Percentiles rank a stretch among this genome's conserved stretches.
Conservation (phyloP, 2,113 vertebrate species). For the Petroica traversi region DNA sequence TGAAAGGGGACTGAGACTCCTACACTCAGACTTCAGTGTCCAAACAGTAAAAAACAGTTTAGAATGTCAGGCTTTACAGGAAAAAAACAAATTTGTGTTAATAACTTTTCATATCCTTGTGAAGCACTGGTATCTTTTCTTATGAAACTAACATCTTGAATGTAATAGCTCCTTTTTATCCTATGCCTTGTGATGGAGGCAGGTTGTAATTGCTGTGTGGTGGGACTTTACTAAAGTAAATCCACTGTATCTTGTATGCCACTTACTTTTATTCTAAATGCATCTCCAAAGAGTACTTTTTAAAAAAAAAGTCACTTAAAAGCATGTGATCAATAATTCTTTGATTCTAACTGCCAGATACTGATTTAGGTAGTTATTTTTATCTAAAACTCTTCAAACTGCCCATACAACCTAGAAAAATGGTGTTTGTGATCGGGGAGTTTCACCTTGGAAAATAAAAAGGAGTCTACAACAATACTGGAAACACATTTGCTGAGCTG, state of each 20-base stretch:
- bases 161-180: neutral
- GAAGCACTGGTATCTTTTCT: neutral
- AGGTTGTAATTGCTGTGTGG: neutral
- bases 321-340: slow-evolving; percentile 40
- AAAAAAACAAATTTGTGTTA: neutral
- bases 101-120: neutral
- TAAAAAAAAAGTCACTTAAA: neutral
- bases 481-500: slow-evolving; percentile 56
- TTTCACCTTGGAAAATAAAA: slow-evolving; percentile 54
- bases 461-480: neutral
- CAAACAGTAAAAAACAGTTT: neutral
- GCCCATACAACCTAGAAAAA: neutral
- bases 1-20: neutral
- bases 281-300: slow-evolving; percentile 4
- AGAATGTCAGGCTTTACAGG: neutral
- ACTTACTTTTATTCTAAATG: slow-evolving; percentile 2
- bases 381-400: slow-evolving; percentile 36
- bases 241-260: neutral
- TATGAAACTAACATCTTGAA: neutral
- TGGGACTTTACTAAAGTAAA: neutral
- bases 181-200: neutral
- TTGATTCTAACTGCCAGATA: slow-evolving; percentile 16
- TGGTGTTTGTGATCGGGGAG: neutral
- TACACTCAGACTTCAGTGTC: neutral
- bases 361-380: slow-evolving; percentile 30